These are phyloP conservation scores for Micropoecilia bifurca DNA, from an alignment of 2,797 vertebrate genomes.

Conservation along the genomic window DNA sequence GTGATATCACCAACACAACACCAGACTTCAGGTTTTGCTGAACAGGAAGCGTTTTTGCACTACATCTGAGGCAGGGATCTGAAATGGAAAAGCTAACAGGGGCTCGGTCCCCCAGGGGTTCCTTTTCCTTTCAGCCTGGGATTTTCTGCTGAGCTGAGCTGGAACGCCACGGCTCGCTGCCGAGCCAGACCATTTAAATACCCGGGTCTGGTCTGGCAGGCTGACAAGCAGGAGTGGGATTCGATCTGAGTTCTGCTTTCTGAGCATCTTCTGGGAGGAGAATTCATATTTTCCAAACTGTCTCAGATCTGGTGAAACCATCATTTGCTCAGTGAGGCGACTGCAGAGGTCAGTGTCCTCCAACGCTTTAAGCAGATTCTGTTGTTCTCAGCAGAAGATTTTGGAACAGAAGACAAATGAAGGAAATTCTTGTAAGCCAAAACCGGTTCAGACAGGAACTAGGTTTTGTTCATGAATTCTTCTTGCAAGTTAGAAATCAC, in stretches of 20 bases:
- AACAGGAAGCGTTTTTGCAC: conserved; percentile 34
- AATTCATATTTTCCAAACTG: conserved; percentile 72
- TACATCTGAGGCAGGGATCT: conserved; percentile 42
- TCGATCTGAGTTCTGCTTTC: conserved; percentile 69
- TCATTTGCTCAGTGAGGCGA: conserved; percentile 44
- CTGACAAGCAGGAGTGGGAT: conserved; percentile 57
- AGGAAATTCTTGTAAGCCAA: not conserved
- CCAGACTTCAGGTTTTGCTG: conserved; percentile 14
- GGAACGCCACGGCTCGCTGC: conserved; percentile 70
- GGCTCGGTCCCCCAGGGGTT: conserved; percentile 43
- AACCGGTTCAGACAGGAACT: not conserved
- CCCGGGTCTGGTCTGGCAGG: conserved; percentile 78
- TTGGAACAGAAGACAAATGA: not conserved
- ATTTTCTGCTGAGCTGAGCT: conserved; percentile 82
- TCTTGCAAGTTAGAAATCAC: not conserved
- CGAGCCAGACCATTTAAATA: conserved; percentile 67
- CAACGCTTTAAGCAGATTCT: conserved; percentile 7
- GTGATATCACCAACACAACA: not conserved
- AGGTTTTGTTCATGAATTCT: not conserved
- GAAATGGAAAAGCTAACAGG: conserved; percentile 67
- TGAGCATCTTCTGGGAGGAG: conserved; percentile 49
- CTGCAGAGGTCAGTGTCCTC: conserved; percentile 19
- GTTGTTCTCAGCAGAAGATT: not conserved
- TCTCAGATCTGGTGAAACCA: conserved; percentile 57
- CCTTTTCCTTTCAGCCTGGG: conserved; percentile 68